Evolutionary conservation across 1,140 invertebrate genomes (phyloP).

Genomic region (Drosophila ironensis): DNA sequence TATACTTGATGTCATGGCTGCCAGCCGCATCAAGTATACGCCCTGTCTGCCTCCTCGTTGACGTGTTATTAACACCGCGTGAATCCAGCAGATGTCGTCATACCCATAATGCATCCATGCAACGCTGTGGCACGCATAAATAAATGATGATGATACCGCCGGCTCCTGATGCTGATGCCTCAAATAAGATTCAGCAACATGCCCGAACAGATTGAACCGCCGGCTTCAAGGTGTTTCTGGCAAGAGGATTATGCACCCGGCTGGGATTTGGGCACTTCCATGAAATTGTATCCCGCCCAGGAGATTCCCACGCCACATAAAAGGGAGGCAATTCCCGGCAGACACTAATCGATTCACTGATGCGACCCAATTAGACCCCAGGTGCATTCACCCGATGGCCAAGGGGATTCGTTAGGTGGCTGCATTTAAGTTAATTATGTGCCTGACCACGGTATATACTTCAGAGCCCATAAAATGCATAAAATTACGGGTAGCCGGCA

Average conservation of each 20-base stretch:
- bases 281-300: no score
- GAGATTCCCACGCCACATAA: no score
- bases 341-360: conserved; percentile 20
- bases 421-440: not conserved
- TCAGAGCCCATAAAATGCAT: no score
- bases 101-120: conserved; percentile 40
- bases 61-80: conserved; percentile 70
- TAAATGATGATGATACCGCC: conserved; percentile 67
- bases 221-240: conserved; percentile 7
- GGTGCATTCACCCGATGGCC: not conserved
- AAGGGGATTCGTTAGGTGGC: not conserved
- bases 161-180: conserved; percentile 35
- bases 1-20: conserved; percentile 51
- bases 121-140: conserved; percentile 59
- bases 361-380: conserved; percentile 16
- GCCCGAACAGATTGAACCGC: conserved; percentile 32
- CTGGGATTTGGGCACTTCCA: not conserved
- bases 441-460: no score
- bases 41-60: conserved; percentile 4
- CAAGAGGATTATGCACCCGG: conserved; percentile 20
- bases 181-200: conserved; percentile 62
- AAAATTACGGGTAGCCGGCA: no score
- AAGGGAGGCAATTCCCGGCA: conserved; percentile 9
- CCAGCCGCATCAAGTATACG: conserved; percentile 17
- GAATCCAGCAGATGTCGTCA: conserved; percentile 60